Conservation (phyloP, 1,140 invertebrate genomes). For the Zophobas atratus region DNA sequence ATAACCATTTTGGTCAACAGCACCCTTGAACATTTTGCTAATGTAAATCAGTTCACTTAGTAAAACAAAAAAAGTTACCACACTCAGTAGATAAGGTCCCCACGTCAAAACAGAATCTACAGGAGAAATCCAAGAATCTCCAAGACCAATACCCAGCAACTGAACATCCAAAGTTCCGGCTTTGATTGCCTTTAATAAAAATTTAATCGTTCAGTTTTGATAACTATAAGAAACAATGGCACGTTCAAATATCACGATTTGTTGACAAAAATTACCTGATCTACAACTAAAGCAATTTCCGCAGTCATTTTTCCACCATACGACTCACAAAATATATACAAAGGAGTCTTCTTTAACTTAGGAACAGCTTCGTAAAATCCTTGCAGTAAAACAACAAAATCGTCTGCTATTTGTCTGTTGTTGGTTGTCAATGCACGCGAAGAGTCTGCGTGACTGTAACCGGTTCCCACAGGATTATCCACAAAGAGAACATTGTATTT, state of each 20-base stretch:
- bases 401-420: conserved; percentile 83
- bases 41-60: conserved; percentile 13
- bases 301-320: conserved; percentile 94
- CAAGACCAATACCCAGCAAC: conserved; percentile 84
- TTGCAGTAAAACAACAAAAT: conserved; percentile 81
- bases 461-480: conserved; percentile 92
- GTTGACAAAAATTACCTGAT: conserved; percentile 70
- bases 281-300: conserved; percentile 79
- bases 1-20: conserved; percentile 76
- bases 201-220: not conserved
- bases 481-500: conserved; percentile 86
- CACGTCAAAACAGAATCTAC: conserved; percentile 86
- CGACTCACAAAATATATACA: conserved; percentile 89
- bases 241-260: not conserved
- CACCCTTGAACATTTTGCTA: conserved; percentile 67
- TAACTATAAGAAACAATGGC: not conserved
- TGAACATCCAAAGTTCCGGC: conserved; percentile 78
- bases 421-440: conserved; percentile 72
- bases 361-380: conserved; percentile 76
- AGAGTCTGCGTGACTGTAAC: conserved; percentile 86
- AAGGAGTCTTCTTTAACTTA: conserved; percentile 78
- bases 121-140: conserved; percentile 90
- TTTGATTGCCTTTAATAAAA: conserved; percentile 73
- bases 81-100: conserved; percentile 82
- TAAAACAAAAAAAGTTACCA: conserved; percentile 69